Conservation (phyloP, 2,888 invertebrate genomes). For the Agrypnus murinus region DNA sequence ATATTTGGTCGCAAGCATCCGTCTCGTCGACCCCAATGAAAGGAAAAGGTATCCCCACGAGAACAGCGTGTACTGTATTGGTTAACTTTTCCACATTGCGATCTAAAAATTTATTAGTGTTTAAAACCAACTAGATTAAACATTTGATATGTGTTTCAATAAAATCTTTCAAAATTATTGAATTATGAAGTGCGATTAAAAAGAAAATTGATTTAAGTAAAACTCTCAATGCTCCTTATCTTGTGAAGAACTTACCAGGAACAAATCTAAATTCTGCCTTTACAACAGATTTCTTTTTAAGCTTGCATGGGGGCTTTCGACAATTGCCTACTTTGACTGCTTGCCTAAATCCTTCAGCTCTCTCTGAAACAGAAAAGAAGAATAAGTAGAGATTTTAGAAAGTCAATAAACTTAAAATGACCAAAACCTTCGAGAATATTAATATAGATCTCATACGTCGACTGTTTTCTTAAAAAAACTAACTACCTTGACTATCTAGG, state of each 20-base stretch:
- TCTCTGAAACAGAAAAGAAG: too few relatives aligned
- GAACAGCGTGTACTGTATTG: conserved; percentile 78
- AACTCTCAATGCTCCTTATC: too few relatives aligned
- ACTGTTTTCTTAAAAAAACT: too few relatives aligned
- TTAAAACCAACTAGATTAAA: neutral
- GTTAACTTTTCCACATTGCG: conserved; percentile 73
- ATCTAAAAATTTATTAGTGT: conserved; percentile 68
- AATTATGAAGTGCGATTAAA: too few relatives aligned
- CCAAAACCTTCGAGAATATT: too few relatives aligned
- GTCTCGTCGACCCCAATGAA: conserved; percentile 85
- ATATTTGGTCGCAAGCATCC: conserved; percentile 80
- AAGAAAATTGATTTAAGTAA: too few relatives aligned
- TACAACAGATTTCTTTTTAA: conserved; percentile 77
- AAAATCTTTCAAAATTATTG: too few relatives aligned
- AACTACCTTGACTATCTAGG: too few relatives aligned
- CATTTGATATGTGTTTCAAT: too few relatives aligned
- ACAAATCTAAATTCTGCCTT: conserved; percentile 76
- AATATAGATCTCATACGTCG: too few relatives aligned
- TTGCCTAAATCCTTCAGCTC: conserved; percentile 37
- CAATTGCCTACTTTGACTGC: conserved; percentile 75
- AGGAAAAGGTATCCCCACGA: conserved; percentile 79
- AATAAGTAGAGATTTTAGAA: too few relatives aligned
- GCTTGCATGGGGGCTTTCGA: conserved; percentile 77
- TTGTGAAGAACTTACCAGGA: conserved; percentile 71
- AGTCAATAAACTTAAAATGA: too few relatives aligned